Base-by-base conservation (phyloP, 2,797 vertebrate genomes). In the Pseudochromis fuscus region DNA sequence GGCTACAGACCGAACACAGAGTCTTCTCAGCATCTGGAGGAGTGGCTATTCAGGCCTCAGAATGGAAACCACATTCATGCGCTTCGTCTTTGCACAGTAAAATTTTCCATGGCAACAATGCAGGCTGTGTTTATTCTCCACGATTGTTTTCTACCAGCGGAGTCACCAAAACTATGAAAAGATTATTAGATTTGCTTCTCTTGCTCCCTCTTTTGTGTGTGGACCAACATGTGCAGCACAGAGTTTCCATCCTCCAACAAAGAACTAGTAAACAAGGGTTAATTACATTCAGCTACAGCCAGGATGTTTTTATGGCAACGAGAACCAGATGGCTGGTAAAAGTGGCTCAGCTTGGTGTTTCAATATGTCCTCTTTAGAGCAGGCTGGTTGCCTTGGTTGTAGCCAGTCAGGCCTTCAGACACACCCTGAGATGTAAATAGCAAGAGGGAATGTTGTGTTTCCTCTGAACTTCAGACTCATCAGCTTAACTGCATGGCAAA, bases 391-490 rank as follows among this genome's bases (percentile, higher is more conserved):
- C 48, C 61, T 60, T 3, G 6, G 75, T 64, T 61, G 23, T 21
- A 49, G 67, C 7, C 27, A 37, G 45, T 52, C 57, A 51, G 72
- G 15, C 24, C 2, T 18, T 42, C 9, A 42, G 89, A 82, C 86
- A 88, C 86, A 49, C 89, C 84, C 83, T 58, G 28, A 42, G 40
- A 57, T 52, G 61, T 45, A 67, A 65, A 69, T 40, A 27, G 33
- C 5, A 15, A 11, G 8, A 2, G 23, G 23, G 1, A 51, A 27
- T 33, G 49, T 40, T 40, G 49, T 45, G 56, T 51, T 62, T 60
- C 18, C 42, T 56, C 59, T 87, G 85, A 79, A 87, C 87, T 90
- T 91, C 66, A 87, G 77, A 63, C 75, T 77, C 67, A 74, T 70
- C 15, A 40, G 66, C 11, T 74, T 21, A 25, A 35, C 30, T 21